phyloP scores from a whole-genome alignment of 2,113 vertebrate genomes.

The sheep (Ovis aries) region ARS-UI_Ramb_v3.0 NC_056079.1:9045501-9046000 shows the following conservation, averaged over 20 bases:
- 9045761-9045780: neutral
- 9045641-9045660: neutral
- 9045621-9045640: neutral
- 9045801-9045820: neutral
- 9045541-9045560: neutral
- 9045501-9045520: neutral
- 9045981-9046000: neutral
- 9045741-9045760: neutral
- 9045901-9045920: neutral
- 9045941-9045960: neutral
- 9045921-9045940: neutral
- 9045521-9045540: neutral
- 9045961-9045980: neutral
- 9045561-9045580: neutral
- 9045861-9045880: neutral
- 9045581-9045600: neutral
- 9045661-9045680: neutral
- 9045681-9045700: neutral
- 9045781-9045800: rapidly evolving
- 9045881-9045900: neutral
- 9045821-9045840: neutral
- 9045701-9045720: neutral
- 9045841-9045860: neutral
- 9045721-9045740: neutral
- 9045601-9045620: neutral